phyloP scores from a whole-genome alignment of 2,113 vertebrate genomes.

The Seriola aureovittata region DNA sequence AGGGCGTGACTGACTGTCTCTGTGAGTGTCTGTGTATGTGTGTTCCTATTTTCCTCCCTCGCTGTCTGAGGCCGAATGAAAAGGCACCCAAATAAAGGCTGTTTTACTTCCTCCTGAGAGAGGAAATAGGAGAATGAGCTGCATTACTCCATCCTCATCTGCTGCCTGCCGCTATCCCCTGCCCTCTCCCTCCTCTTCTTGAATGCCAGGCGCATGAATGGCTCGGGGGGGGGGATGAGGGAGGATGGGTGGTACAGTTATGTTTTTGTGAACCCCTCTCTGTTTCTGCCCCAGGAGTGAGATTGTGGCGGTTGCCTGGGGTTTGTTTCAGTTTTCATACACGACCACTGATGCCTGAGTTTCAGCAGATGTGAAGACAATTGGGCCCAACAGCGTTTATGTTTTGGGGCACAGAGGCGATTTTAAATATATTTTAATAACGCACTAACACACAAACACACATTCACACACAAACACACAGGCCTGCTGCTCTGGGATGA shows the following conservation, averaged over 20 bases:
- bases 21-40: slow-evolving; percentile 34
- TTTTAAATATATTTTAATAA: slow-evolving; percentile 52
- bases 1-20: slow-evolving; percentile 74
- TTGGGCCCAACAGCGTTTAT: slow-evolving; percentile 33
- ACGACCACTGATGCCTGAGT: slow-evolving; percentile 3
- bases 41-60: slow-evolving; percentile 37
- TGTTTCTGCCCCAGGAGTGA: slow-evolving; percentile 14
- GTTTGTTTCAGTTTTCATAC: slow-evolving; percentile 55
- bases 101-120: slow-evolving; percentile 69
- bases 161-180: background rate
- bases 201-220: slow-evolving; percentile 60
- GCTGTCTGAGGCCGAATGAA: slow-evolving; percentile 54
- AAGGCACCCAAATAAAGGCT: slow-evolving; percentile 67
- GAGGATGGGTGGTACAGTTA: slow-evolving; percentile 34
- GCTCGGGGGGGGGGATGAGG: slow-evolving; percentile 15
- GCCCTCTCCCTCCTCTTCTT: slow-evolving; percentile 3
- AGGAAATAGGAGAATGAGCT: slow-evolving; percentile 42
- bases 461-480: background rate
- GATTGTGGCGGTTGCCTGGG: slow-evolving; percentile 12
- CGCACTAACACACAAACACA: background rate
- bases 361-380: slow-evolving; percentile 64
- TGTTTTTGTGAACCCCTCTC: slow-evolving; percentile 46
- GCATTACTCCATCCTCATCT: slow-evolving; percentile 22
- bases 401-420: slow-evolving; percentile 31
- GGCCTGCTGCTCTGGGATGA: slow-evolving; percentile 47